These are phyloP conservation scores for Pollenia angustigena DNA, from an alignment of 2,888 invertebrate species.

Conservation along the genomic window DNA sequence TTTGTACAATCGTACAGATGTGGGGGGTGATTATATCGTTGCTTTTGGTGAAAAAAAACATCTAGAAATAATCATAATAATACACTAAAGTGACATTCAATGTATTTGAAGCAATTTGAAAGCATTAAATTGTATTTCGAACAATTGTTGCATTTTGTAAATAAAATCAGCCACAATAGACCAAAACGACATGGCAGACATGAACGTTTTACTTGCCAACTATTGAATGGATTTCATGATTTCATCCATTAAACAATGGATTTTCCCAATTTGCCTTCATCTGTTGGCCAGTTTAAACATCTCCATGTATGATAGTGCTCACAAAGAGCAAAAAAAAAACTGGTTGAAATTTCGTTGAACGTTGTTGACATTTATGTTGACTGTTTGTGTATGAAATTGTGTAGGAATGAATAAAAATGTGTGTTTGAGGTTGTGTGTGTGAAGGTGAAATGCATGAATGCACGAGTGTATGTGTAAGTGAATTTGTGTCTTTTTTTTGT, in stretches of 20 bases:
- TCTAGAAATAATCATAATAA: constrained; percentile 59
- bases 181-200: constrained; percentile 59
- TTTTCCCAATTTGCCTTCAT: constrained; percentile 60
- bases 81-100: constrained; percentile 56
- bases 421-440: neutral
- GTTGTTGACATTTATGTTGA: constrained; percentile 61
- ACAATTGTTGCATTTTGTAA: constrained; percentile 70
- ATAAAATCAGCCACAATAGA: constrained; percentile 67
- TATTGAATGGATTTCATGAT: constrained; percentile 62
- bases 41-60: constrained; percentile 8
- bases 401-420: neutral
- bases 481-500: neutral
- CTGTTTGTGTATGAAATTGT: constrained; percentile 32
- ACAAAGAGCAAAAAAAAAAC: constrained; percentile 20
- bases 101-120: constrained; percentile 53
- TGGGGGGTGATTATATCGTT: neutral
- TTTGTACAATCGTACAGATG: neutral
- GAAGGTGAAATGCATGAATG: constrained; percentile 1
- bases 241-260: constrained; percentile 69
- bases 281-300: constrained; percentile 45
- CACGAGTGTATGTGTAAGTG: neutral
- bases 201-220: constrained; percentile 63
- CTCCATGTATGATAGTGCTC: neutral
- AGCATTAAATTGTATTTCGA: constrained; percentile 52
- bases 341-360: constrained; percentile 46